Conservation (phyloP, 2,797 vertebrate species). For the Myripristis jacobus region DNA sequence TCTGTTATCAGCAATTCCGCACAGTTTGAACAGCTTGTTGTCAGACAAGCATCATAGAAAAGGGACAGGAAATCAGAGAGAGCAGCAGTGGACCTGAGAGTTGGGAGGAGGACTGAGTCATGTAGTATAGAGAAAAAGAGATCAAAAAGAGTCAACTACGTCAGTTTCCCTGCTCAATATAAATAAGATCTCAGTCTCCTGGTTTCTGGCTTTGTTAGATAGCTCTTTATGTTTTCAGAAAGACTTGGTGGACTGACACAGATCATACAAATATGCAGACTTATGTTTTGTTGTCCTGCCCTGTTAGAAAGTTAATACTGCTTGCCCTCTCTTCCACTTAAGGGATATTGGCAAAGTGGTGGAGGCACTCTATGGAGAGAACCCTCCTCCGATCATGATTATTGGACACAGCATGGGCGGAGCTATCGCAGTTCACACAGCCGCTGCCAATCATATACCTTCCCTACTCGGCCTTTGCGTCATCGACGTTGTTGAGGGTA, state of each 20-base stretch:
- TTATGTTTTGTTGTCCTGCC: too few species aligned
- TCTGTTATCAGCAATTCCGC: neutral
- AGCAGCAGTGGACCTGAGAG: too few species aligned
- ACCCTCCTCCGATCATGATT: conserved; percentile 94
- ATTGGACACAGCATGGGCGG: conserved; percentile 99
- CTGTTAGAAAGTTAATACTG: conserved; percentile 6
- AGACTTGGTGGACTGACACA: too few species aligned
- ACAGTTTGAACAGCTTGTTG: neutral
- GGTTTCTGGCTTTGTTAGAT: too few species aligned
- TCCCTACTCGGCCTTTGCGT: conserved; percentile 95
- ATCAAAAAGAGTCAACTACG: too few species aligned
- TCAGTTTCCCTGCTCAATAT: too few species aligned
- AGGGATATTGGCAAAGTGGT: conserved; percentile 96
- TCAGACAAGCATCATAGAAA: neutral
- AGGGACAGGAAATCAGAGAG: neutral
- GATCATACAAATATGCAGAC: too few species aligned
- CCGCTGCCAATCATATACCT: conserved; percentile 89
- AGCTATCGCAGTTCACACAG: conserved; percentile 96
- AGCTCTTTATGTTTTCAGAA: too few species aligned
- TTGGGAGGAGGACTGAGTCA: too few species aligned
- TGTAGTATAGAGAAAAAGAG: too few species aligned
- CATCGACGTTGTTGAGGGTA: conserved; percentile 98
- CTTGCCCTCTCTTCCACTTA: conserved; percentile 10
- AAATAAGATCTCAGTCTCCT: too few species aligned
- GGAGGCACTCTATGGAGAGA: conserved; percentile 93